Evolutionary conservation across 2,113 vertebrate species (phyloP).

Genomic region (Centropus bengalensis): DNA sequence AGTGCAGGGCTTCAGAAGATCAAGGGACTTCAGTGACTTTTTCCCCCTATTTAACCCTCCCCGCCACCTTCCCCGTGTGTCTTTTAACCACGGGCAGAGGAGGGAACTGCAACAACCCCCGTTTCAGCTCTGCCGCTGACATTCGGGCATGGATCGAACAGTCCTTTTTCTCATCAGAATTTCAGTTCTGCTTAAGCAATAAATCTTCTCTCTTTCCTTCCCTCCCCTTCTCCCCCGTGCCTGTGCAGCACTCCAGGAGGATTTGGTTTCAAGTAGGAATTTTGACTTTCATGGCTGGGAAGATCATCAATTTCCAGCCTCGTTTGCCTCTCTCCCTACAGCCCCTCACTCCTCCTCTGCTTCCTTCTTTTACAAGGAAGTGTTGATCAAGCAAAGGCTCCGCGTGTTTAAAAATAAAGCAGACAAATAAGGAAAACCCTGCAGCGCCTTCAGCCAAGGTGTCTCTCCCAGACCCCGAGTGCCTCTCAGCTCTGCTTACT

Average conservation of each 20-base stretch:
- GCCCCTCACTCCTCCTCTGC: slow-evolving; percentile 37
- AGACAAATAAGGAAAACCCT: slow-evolving; percentile 73
- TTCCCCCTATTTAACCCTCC: background rate
- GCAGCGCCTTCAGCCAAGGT: slow-evolving; percentile 49
- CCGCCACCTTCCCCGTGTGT: background rate
- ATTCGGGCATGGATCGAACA: slow-evolving; percentile 8
- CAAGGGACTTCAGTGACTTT: slow-evolving; percentile 47
- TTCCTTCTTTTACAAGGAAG: slow-evolving; percentile 73
- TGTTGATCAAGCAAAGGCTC: slow-evolving; percentile 77
- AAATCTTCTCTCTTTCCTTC: slow-evolving; percentile 63
- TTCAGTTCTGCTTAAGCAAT: slow-evolving; percentile 69
- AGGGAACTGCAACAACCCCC: slow-evolving; percentile 37
- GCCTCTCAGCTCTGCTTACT: slow-evolving; percentile 37
- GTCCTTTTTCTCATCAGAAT: slow-evolving; percentile 69
- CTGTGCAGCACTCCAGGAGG: slow-evolving; percentile 34
- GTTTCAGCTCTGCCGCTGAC: slow-evolving; percentile 30
- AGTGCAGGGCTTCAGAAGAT: slow-evolving; percentile 75
- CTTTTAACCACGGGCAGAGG: background rate
- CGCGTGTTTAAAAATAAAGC: slow-evolving; percentile 84
- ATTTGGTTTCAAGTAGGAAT: slow-evolving; percentile 78
- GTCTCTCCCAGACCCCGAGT: slow-evolving; percentile 44
- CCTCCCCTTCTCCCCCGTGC: slow-evolving; percentile 5
- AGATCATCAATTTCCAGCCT: slow-evolving; percentile 60
- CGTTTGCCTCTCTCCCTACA: background rate
- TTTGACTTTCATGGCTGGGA: slow-evolving; percentile 64